phyloP scores from a whole-genome alignment of 2,888 invertebrate species.

The Athalia cordata region DNA sequence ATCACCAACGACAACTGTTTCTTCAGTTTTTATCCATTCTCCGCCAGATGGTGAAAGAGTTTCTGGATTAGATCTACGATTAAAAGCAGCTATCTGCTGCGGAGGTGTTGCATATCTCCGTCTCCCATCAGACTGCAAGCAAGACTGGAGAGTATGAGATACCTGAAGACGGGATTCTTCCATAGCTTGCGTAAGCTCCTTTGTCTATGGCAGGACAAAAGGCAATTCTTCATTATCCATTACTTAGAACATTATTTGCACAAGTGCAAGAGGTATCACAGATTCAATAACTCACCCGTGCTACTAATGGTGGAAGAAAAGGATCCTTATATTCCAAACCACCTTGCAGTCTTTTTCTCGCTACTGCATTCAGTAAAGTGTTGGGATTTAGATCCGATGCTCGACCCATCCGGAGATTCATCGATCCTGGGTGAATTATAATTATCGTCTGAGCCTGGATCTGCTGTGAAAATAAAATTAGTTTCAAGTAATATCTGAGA shows the following conservation, averaged over 20 bases:
- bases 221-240: neutral
- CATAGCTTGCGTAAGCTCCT: slow-evolving; percentile 84
- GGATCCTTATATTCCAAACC: slow-evolving; percentile 79
- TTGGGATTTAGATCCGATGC: slow-evolving; percentile 93
- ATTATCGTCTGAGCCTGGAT: slow-evolving; percentile 88
- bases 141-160: slow-evolving; percentile 90
- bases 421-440: slow-evolving; percentile 96
- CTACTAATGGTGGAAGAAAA: slow-evolving; percentile 80
- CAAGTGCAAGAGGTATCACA: no score
- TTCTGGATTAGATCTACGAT: slow-evolving; percentile 86
- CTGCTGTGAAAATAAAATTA: slow-evolving; percentile 75
- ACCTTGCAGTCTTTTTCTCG: slow-evolving; percentile 76
- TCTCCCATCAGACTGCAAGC: slow-evolving; percentile 88
- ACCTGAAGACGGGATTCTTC: slow-evolving; percentile 90
- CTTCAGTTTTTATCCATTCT: slow-evolving; percentile 80
- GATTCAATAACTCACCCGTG: slow-evolving; percentile 71
- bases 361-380: slow-evolving; percentile 90
- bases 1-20: slow-evolving; percentile 84
- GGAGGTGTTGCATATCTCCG: slow-evolving; percentile 90
- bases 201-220: slow-evolving; percentile 72
- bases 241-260: neutral
- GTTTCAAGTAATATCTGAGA: neutral
- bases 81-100: slow-evolving; percentile 92
- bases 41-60: slow-evolving; percentile 76
- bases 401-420: slow-evolving; percentile 90